Evolutionary conservation across 2,113 vertebrate species (phyloP).

Genomic region (Antechinus flavipes): DNA sequence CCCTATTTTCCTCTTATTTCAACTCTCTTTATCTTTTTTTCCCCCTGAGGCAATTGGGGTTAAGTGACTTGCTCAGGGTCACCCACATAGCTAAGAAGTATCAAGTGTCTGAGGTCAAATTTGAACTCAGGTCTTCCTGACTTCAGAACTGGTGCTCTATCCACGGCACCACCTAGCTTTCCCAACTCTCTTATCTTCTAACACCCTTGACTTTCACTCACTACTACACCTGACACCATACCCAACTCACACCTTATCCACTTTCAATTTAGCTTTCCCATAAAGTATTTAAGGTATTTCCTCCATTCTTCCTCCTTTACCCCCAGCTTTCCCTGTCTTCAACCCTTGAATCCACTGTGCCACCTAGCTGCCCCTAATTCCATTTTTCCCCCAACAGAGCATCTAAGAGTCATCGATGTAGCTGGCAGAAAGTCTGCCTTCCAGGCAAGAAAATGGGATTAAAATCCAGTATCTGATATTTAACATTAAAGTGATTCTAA

Average conservation of each 20-base stretch:
- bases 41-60: too few relatives aligned
- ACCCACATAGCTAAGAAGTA: too few relatives aligned
- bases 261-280: not conserved
- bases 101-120: too few relatives aligned
- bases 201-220: not conserved
- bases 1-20: not conserved
- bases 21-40: too few relatives aligned
- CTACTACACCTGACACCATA: not conserved
- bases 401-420: not conserved
- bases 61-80: too few relatives aligned
- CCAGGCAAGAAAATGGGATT: not conserved
- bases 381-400: not conserved
- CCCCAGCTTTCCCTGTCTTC: not conserved
- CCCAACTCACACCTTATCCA: not conserved
- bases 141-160: too few relatives aligned
- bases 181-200: not conserved
- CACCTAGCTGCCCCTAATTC: not conserved
- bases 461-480: not conserved
- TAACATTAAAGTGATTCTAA: not conserved
- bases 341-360: not conserved
- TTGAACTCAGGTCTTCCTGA: too few relatives aligned
- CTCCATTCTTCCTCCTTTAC: not conserved
- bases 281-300: not conserved
- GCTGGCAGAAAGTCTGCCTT: not conserved
- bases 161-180: too few relatives aligned